Evolutionary conservation across 2,888 invertebrate genomes (phyloP), one percentile per base, ranked within the genome.

Genomic region (Metopia argyrocephala): DNA sequence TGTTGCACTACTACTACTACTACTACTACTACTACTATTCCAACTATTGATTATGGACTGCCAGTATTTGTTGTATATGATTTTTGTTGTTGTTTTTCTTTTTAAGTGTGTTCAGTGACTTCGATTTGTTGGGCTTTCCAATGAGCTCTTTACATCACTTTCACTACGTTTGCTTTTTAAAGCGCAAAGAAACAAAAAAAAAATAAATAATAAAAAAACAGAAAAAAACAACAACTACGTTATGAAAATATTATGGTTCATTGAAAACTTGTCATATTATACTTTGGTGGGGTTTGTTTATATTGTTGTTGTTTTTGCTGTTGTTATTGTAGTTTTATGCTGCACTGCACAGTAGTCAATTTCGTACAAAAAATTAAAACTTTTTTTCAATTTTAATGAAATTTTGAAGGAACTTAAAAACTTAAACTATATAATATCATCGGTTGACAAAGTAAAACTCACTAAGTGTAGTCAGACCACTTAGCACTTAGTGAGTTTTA

Each of bases 71-170:
- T 54, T 69, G 15, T 31, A 59, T 66, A 31, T 57, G 31, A 50
- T 45, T 57, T 50, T 12, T 57, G 31, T 66, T 45, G 25, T 57
- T 12, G 52, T 27, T 73, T 38, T 25, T 25, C 52, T 38, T 62
- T 38, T 12, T 38, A 15, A 3, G 38, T 38, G 9, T 15, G 38
- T 38, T 38, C 38, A 38, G 38, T 38, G 38, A 15, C 38, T 38
- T 38, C 38, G 38, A 38, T 38, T 38, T 12, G 15, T 15, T 38
- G 38, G 12, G 38, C 38, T 38, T 59, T 66, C 59, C 68, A n/a
- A 76, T 69, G 54, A 48, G n/a, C 46, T 80, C 76, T 71, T 76
- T 66, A 68, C 66, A 56, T 76, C 76, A 80, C 79, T 80, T 80
- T 80, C 79, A 80, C 79, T 80, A 71, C 71, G 76, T 69, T 62